A percentile compares a stretch with the other conserved stretches of the same genome.
Evolutionary conservation across 37 sponge, comb jelly and placozoan genomes (phyloP).

Genomic region (Spongilla lacustris): DNA sequence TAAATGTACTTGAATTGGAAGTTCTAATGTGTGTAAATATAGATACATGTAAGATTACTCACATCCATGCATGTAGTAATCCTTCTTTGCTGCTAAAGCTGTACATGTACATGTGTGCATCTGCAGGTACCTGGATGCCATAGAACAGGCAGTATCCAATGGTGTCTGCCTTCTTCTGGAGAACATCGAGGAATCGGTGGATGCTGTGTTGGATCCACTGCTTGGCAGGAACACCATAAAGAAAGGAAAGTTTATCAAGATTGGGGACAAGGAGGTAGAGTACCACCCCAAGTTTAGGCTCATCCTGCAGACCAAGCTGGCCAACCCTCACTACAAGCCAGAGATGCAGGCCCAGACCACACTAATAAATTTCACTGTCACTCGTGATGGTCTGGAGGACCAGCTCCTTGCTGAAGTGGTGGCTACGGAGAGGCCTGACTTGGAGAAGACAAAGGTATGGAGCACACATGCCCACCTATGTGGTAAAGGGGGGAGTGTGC

Average conservation of each 20-base stretch:
- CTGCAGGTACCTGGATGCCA: constrained; percentile 91
- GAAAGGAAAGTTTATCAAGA: constrained; percentile 98
- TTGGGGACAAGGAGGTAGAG: constrained; percentile 99
- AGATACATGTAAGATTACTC: too few relatives aligned
- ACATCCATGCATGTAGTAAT: too few relatives aligned
- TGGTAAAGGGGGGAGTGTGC: not conserved
- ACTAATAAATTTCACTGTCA: constrained; percentile 99
- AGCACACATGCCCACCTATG: not conserved
- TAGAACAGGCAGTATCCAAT: constrained; percentile 93
- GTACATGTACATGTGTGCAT: not conserved
- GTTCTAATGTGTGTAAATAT: too few relatives aligned
- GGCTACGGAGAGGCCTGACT: constrained; percentile 95
- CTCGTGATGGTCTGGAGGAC: constrained; percentile 96
- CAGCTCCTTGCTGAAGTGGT: constrained; percentile 99
- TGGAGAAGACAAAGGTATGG: constrained; percentile 78
- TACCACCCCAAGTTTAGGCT: constrained; percentile 82
- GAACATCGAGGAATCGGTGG: constrained; percentile 94
- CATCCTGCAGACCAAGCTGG: constrained; percentile 92
- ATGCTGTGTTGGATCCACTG: constrained; percentile 94
- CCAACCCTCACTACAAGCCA: constrained; percentile 99
- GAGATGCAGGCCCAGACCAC: constrained; percentile 99
- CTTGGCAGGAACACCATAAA: constrained; percentile 98
- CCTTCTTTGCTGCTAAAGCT: too few relatives aligned
- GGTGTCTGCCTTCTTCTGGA: constrained; percentile 93
- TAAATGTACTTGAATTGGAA: too few relatives aligned